These are phyloP conservation scores for Cataglyphis altisquamis DNA, from an alignment of 2,888 invertebrate species.

Conservation along the genomic window DNA sequence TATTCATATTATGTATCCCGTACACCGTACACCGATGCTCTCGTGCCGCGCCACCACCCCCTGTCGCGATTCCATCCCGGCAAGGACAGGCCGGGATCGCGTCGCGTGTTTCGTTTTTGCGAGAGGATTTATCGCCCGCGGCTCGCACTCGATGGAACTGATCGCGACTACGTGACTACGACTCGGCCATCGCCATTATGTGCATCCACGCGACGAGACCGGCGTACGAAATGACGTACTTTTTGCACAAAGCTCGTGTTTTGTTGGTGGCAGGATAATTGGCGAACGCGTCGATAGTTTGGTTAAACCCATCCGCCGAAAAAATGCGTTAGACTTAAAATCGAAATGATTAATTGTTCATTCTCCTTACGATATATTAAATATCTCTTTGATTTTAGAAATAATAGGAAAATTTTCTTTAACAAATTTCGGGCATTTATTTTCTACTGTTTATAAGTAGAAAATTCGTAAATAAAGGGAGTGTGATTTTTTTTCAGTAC, in stretches of 20 bases:
- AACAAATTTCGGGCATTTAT: background rate
- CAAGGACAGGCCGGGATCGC: slow-evolving; percentile 18
- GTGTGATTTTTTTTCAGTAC: background rate
- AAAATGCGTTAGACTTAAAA: background rate
- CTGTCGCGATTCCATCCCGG: slow-evolving; percentile 50
- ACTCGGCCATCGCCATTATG: slow-evolving; percentile 37
- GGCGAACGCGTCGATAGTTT: slow-evolving; percentile 23
- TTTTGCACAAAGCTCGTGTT: slow-evolving; percentile 16
- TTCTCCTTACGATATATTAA: background rate
- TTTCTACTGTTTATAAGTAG: background rate
- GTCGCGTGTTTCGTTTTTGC: slow-evolving; percentile 75
- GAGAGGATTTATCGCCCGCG: slow-evolving; percentile 77
- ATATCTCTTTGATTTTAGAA: background rate
- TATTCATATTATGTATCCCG: slow-evolving; percentile 78
- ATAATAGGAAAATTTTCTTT: background rate
- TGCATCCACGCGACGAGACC: slow-evolving; percentile 44
- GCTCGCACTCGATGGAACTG: slow-evolving; percentile 69
- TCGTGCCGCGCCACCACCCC: slow-evolving; percentile 25
- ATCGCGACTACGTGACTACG: slow-evolving; percentile 73
- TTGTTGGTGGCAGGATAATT: slow-evolving; percentile 51
- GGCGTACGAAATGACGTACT: slow-evolving; percentile 35
- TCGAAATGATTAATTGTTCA: background rate
- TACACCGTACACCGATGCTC: slow-evolving; percentile 63
- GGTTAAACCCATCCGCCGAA: background rate
- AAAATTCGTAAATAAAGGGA: background rate